phyloP scores from a whole-genome alignment of 2,797 vertebrate genomes.

The Enteromius afrohamiltoni region DNA sequence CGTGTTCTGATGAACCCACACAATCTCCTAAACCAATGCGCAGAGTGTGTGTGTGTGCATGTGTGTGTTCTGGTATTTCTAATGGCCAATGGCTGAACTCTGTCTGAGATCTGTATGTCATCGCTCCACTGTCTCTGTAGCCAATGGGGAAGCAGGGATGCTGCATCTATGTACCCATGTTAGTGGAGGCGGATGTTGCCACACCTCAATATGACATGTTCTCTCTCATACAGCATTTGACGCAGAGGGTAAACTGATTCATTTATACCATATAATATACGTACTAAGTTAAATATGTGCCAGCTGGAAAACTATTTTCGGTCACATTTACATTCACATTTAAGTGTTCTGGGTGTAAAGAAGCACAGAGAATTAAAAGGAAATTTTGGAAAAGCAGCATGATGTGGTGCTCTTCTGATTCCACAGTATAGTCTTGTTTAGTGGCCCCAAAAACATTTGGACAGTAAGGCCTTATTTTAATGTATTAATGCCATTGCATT shows the following conservation, averaged over 20 bases:
- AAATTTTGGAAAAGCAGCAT: not conserved
- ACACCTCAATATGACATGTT: constrained; percentile 37
- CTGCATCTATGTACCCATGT: constrained; percentile 66
- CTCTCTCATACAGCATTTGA: not conserved
- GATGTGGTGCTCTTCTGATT: too few species aligned
- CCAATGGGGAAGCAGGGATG: constrained; percentile 68
- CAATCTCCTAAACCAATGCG: constrained; percentile 13
- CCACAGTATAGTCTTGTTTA: not conserved
- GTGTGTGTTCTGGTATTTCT: constrained; percentile 9
- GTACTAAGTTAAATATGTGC: not conserved
- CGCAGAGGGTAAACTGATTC: not conserved
- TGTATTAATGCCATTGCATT: not conserved
- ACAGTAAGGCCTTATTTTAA: not conserved
- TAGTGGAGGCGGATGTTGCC: constrained; percentile 48
- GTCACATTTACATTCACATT: constrained; percentile 22
- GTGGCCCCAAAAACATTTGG: not conserved
- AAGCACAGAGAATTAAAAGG: not conserved
- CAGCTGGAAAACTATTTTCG: constrained; percentile 29
- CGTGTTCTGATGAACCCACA: constrained; percentile 46
- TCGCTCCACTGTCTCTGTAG: constrained; percentile 71
- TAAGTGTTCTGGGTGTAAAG: not conserved
- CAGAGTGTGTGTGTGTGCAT: constrained; percentile 14
- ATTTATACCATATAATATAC: not conserved
- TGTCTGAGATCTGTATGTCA: constrained; percentile 65
- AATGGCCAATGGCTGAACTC: constrained; percentile 67